A percentile compares a stretch with the other conserved stretches of the same genome.
Conservation (phyloP, 2,113 vertebrate genomes). For the Halcyon malimbica region DNA sequence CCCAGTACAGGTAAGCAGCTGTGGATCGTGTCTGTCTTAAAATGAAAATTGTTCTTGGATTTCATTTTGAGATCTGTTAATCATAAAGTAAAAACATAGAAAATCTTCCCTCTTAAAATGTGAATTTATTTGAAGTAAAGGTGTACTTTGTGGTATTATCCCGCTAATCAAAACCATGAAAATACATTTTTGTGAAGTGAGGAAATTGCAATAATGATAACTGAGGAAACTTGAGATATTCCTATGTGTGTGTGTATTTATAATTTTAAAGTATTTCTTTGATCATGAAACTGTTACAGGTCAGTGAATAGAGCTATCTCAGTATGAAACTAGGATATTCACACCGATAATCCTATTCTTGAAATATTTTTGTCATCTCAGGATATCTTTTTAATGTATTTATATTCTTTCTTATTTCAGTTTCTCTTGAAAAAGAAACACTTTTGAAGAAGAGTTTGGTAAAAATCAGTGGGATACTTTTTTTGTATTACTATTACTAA, state of each 20-base stretch:
- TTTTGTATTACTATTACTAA: neutral
- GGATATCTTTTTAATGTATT: neutral
- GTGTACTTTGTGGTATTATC: neutral
- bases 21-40: neutral
- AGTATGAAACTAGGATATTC: neutral
- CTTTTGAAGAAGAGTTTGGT: neutral
- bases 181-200: neutral
- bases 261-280: neutral
- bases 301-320: neutral
- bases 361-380: neutral
- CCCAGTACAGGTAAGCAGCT: slow-evolving; percentile 84
- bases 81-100: neutral
- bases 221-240: neutral
- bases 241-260: neutral
- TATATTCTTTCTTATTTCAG: neutral
- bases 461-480: neutral
- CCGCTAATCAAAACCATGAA: neutral
- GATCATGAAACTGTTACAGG: neutral
- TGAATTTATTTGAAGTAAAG: neutral
- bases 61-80: neutral
- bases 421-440: neutral
- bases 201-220: neutral
- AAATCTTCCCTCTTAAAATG: neutral
- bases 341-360: neutral
- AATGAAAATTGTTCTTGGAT: neutral